Conservation (phyloP, 2,797 vertebrate species). For the Denticeps clupeoides region DNA sequence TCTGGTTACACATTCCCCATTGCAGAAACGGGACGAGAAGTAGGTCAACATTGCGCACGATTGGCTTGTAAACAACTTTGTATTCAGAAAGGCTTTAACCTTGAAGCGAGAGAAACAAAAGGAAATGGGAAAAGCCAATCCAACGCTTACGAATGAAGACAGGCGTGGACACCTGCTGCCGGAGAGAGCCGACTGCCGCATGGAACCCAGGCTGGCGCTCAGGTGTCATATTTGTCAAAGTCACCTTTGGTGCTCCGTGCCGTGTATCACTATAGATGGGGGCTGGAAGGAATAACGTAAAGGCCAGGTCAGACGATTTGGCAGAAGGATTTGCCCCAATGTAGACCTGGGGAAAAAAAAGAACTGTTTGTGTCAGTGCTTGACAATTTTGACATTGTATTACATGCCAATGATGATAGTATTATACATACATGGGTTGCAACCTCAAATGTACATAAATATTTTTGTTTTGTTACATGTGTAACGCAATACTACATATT, state of each 20-base stretch:
- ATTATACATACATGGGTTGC: too few relatives aligned
- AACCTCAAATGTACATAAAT: too few relatives aligned
- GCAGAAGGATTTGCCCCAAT: too few relatives aligned
- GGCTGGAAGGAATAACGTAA: conserved; percentile 18
- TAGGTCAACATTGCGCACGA: conserved; percentile 21
- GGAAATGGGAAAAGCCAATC: too few relatives aligned
- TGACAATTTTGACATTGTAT: too few relatives aligned
- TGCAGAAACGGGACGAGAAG: conserved; percentile 16
- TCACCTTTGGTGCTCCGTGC: conserved; percentile 11
- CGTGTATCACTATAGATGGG: conserved; percentile 4
- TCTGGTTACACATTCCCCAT: too few relatives aligned
- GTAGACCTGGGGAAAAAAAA: too few relatives aligned
- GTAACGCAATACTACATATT: too few relatives aligned
- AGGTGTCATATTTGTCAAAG: conserved; percentile 24
- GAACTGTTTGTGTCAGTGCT: too few relatives aligned
- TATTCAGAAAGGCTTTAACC: conserved; percentile 40
- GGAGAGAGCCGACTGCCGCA: conserved; percentile 13
- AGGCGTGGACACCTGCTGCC: conserved; percentile 28
- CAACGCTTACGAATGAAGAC: conserved; percentile 37
- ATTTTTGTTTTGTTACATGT: too few relatives aligned
- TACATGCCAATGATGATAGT: too few relatives aligned
- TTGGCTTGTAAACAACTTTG: conserved; percentile 36
- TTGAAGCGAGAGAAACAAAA: conserved; percentile 28
- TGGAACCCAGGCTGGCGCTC: conserved; percentile 12
- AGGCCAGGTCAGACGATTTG: conserved; percentile 10